Base-by-base conservation (phyloP, 2,888 invertebrate genomes). In the Drosophila nigricruria region DNA sequence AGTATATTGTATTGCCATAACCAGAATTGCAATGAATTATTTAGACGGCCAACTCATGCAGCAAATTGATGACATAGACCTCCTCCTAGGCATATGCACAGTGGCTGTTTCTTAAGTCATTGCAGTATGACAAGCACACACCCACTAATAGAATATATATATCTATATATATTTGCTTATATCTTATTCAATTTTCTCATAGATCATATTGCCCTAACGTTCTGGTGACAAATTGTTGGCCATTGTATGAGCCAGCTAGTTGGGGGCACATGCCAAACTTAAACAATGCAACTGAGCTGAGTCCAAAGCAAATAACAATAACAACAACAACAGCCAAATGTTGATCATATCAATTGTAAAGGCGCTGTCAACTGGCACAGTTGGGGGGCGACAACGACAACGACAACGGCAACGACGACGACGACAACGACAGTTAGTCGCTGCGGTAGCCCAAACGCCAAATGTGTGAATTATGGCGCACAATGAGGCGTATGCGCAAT, bases 301-400 rank as follows among this genome's bases (percentile, higher is more conserved):
- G 78, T 78, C 75, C 73, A 70, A 79, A 73, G 76, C 60, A 69
- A 49, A 18, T n/a, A 20, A 18, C 18, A 40, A 10, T 25, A 4
- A 3, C 38, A 60, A 36, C 23, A 40, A 20, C 38, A 59, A 30
- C 18, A 43, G n/a, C 16, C 25, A 64, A 62, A 77, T 87, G 87
- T 86, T 87, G 87, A 87, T 86, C 78, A 72, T 85, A 87, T 86
- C 85, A 85, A 87, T 87, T 86, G 64, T 80, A 83, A 61, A 78
- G 80, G 65, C 70, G 64, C 62, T 85, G 86, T 86, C 86, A 87
- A 84, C 77, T 82, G 77, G 66, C 81, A 73, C 87, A 82, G 83
- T 76, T 64, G 86, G 83, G 72, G 79, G 73, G 36, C 36, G 64
- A 57, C 63, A 60, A 18, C 10, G 49, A 30, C 47, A 49, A 49